Percentiles rank a stretch among this genome's conserved stretches.
Evolutionary conservation across 2,888 invertebrate genomes (phyloP).

Genomic region (Oasisia sp.): DNA sequence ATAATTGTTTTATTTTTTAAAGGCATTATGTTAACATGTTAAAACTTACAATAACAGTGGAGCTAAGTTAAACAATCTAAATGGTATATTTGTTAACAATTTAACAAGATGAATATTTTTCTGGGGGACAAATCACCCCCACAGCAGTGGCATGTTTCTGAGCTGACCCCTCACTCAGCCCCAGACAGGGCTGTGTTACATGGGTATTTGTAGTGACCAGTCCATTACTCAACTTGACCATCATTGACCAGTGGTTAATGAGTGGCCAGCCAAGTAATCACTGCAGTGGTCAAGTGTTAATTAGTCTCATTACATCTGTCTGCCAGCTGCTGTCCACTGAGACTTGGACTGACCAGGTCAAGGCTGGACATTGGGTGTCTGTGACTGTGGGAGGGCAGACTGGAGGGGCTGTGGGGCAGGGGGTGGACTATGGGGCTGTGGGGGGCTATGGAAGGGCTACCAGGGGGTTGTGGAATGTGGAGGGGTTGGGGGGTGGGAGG

Average conservation of each 20-base stretch:
- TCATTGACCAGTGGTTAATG: neutral
- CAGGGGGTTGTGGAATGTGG: no score
- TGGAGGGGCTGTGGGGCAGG: no score
- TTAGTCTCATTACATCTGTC: neutral
- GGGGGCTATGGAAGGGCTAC: no score
- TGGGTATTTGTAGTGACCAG: neutral
- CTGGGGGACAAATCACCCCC: neutral
- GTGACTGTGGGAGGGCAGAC: no score
- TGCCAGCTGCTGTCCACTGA: neutral
- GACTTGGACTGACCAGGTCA: neutral
- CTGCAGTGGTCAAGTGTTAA: neutral
- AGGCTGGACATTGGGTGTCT: no score
- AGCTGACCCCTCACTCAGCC: neutral
- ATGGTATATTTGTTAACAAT: no score
- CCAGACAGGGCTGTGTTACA: neutral
- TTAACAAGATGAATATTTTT: neutral
- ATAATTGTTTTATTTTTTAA: no score
- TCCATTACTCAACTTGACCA: conserved; percentile 17
- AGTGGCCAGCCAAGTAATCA: neutral
- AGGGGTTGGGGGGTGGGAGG: no score
- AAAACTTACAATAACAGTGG: no score
- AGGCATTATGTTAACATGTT: no score
- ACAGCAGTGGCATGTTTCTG: neutral
- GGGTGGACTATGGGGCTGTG: no score
- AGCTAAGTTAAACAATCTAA: no score